Base-by-base conservation (phyloP, 2,888 invertebrate species). In the Diplazon laetatorius region DNA sequence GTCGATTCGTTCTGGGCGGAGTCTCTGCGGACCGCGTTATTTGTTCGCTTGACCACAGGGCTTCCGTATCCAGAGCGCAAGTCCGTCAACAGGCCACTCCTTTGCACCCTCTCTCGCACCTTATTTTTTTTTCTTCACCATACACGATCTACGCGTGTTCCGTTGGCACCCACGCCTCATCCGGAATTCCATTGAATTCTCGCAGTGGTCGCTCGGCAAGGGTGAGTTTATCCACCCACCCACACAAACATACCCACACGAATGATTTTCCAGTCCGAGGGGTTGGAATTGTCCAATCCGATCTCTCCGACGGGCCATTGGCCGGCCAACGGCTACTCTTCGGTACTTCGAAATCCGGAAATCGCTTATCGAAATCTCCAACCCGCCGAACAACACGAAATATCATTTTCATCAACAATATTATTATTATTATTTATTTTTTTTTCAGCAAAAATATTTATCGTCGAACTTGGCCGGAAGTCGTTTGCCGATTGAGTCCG, bases 1-100 rank as follows among this genome's bases (percentile, higher is more conserved):
- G 82, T 86, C 85, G 86, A 86, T 87, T 88, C 85, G 84, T 85
- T 87, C 85, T 80, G 89, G 90, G 90, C 90, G 90, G 90, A 87
- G 90, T 86, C 71, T 52, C n/a, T 9, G 66, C 25, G 18, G 44
- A 48, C 59, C 50, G 14, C 66, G 63, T 48, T 69, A 66, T 66
- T 62, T 82, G 79, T 73, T 65, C 76, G 76, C 87, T 87, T 90
- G 90, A 90, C 90, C 90, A 89, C 82, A 44, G 50, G 70, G 65
- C 14, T 46, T 18, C 12, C n/a, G 48, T 39, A 3, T 57, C n/a
- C 87, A 88, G 83, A 83, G 89, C 88, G 87, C 88, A 89, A 87
- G 83, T 87, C 85, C 88, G 78, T 80, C 20, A n/a, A 22, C 80
- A 85, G 79, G 87, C 88, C 87, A 86, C 88, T 86, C 88, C 88